Base-by-base conservation (phyloP, 2,797 vertebrate species). In the Microctenopoma lineatum region DNA sequence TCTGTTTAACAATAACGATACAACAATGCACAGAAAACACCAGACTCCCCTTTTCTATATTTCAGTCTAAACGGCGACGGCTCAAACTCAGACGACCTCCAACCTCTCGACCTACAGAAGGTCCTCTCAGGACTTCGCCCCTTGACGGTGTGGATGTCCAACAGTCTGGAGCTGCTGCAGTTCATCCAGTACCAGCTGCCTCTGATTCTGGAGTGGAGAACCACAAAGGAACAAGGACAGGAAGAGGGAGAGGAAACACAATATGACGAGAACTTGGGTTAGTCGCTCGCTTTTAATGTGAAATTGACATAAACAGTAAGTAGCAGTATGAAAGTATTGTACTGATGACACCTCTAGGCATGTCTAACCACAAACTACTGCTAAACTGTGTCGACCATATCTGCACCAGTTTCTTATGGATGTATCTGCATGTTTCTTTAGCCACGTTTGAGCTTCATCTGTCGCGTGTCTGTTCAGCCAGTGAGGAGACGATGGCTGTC, bases 61-160 rank as follows among this genome's bases (percentile, higher is more conserved):
- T 52, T 3, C 59, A 83, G 86, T 39, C 54, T 66, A 12, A 67
- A 25, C 9, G 52, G 54, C 7, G 36, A 72, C 14, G 52, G 58
- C 16, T 63, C 67, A 29, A 69, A 72, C 34, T n/a, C 69, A 5
- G 85, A 84, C 12, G 75, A 84, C 5, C 52, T 56, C 25, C 55
- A 57, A 15, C 59, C 54, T 8, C 67, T 80, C 44, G 48, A 47
- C 10, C 72, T 86, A n/a, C 60, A 73, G 4, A 86, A 88, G 41
- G 53, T 90, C 18, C 82, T 92, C n/a, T 77, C 80, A 16, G 92
- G 87, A 15, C 87, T 95, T 66, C 84, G 83, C 72, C 92, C 94
- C 15, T 87, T 95, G 59, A 87, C 93, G 71, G 84, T 92, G 27
- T 95, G 94, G 94, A 94, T 95, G 94, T 89, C 94, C 65, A 95